These are phyloP conservation scores for Oryzias dopingdopingensis DNA, from an alignment of 2,797 vertebrate species.

Conservation along the genomic window DNA sequence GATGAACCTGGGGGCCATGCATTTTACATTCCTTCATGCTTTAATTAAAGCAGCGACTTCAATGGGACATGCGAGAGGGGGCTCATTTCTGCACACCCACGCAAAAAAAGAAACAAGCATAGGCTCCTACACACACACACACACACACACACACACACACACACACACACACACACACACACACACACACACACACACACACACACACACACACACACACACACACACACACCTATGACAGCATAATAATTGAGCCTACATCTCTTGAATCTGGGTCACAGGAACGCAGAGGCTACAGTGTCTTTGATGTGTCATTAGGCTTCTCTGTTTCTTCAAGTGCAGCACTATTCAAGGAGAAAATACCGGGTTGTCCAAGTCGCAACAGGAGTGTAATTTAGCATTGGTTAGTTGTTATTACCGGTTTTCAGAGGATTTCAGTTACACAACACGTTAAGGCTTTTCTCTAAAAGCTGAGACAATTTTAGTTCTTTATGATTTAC, in stretches of 20 bases:
- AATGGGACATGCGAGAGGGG: slow-evolving; percentile 32
- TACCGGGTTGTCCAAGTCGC: slow-evolving; percentile 37
- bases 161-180: background rate
- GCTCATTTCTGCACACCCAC: slow-evolving; percentile 48
- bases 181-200: background rate
- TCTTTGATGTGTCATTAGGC: slow-evolving; percentile 67
- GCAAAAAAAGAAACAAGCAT: slow-evolving; percentile 11
- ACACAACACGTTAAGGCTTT: slow-evolving; percentile 20
- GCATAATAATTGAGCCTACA: slow-evolving; percentile 59
- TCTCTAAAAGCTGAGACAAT: slow-evolving; percentile 8
- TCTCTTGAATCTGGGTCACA: slow-evolving; percentile 65
- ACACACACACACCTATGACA: slow-evolving; percentile 45
- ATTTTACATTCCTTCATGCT: slow-evolving; percentile 51
- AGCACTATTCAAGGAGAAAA: slow-evolving; percentile 30
- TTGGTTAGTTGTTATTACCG: slow-evolving; percentile 20
- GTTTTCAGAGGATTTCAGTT: slow-evolving; percentile 29
- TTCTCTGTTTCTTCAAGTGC: slow-evolving; percentile 49
- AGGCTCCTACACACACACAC: slow-evolving; percentile 18
- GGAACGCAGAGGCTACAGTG: slow-evolving; percentile 29
- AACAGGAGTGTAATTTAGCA: slow-evolving; percentile 38
- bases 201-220: slow-evolving; percentile 3
- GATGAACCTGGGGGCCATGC: slow-evolving; percentile 41
- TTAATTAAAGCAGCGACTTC: slow-evolving; percentile 65
- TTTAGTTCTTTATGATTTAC: slow-evolving; percentile 38
- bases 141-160: background rate